Evolutionary conservation across 2,888 invertebrate species (phyloP).

Genomic region (Oxycera nigricornis): DNA sequence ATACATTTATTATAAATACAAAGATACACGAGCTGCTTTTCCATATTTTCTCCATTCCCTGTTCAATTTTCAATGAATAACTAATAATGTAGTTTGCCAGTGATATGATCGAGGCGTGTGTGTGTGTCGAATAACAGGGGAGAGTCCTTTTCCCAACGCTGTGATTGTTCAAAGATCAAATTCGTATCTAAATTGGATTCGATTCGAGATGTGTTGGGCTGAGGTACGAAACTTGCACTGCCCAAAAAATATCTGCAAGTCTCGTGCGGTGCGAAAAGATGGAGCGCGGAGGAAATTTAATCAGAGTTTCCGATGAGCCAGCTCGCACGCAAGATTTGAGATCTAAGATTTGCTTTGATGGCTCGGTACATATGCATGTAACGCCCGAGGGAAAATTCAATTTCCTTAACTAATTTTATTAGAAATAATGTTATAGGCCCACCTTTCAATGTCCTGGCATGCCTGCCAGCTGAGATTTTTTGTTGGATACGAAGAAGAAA

Average conservation of each 20-base stretch:
- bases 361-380: background rate
- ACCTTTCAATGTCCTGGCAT: background rate
- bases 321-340: background rate
- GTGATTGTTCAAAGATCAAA: slow-evolving; percentile 8
- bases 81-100: background rate
- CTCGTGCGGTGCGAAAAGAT: slow-evolving; percentile 2
- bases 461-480: background rate
- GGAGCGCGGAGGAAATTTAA: background rate
- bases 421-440: background rate
- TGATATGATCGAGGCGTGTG: too few species aligned
- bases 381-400: background rate
- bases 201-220: background rate
- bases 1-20: background rate
- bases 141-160: background rate
- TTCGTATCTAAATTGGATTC: slow-evolving; percentile 22
- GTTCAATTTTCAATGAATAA: background rate
- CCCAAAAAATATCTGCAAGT: background rate
- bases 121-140: background rate
- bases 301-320: background rate
- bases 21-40: too few species aligned
- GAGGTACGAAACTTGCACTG: background rate
- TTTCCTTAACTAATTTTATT: slow-evolving; percentile 13
- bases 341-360: background rate
- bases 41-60: background rate
- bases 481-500: background rate